phyloP scores from a whole-genome alignment of 2,113 vertebrate genomes.

The Salvelinus namaycush region DNA sequence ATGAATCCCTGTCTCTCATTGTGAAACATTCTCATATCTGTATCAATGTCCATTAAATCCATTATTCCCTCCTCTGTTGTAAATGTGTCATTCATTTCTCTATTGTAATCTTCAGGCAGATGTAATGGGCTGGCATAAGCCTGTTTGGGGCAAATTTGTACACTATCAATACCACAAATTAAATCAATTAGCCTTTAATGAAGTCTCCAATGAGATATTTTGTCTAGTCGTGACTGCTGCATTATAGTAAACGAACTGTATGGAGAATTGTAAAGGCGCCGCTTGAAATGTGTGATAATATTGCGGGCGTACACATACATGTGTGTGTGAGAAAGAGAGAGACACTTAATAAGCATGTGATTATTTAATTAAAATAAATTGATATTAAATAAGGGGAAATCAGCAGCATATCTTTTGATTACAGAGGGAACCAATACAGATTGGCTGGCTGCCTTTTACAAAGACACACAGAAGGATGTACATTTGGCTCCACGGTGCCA shows the following conservation, averaged over 20 bases:
- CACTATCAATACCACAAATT: slow-evolving; percentile 47
- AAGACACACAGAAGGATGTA: too few species aligned
- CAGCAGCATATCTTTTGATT: slow-evolving; percentile 46
- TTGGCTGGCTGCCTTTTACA: not conserved
- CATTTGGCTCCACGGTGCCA: too few species aligned
- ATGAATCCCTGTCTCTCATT: slow-evolving; percentile 43
- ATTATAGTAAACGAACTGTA: slow-evolving; percentile 20
- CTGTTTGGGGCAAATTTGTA: slow-evolving; percentile 46
- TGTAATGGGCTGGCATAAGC: slow-evolving; percentile 18
- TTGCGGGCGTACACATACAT: too few species aligned
- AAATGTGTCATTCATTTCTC: slow-evolving; percentile 47
- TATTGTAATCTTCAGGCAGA: slow-evolving; percentile 35
- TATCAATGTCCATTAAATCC: slow-evolving; percentile 32
- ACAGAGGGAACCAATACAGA: slow-evolving; percentile 24
- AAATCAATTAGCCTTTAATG: slow-evolving; percentile 66
- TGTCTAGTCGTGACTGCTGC: slow-evolving; percentile 12
- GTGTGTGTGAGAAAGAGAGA: slow-evolving; percentile 21
- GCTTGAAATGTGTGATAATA: too few species aligned
- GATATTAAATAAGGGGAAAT: slow-evolving; percentile 46
- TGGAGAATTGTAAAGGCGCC: too few species aligned
- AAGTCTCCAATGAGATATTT: slow-evolving; percentile 55
- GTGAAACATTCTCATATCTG: slow-evolving; percentile 35
- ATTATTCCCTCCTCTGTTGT: slow-evolving; percentile 42
- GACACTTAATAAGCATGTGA: slow-evolving; percentile 27
- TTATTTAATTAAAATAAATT: slow-evolving; percentile 50